phyloP scores from a whole-genome alignment of 2,888 invertebrate species.

The Cosmia pyralina region DNA sequence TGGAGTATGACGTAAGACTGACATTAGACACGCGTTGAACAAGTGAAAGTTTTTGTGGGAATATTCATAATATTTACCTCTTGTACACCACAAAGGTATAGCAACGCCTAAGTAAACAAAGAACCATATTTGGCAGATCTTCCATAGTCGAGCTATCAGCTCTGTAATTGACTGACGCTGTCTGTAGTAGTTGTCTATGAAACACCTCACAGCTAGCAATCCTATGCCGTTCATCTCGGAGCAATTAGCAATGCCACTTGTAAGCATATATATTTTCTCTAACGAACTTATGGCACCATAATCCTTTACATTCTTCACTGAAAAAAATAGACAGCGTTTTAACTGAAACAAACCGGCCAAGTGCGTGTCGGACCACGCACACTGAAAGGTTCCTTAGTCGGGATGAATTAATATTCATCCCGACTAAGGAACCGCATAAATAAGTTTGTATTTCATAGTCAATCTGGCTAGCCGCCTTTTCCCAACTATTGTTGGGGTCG shows the following conservation, averaged over 20 bases:
- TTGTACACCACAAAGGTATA: slow-evolving; percentile 82
- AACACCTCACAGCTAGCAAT: slow-evolving; percentile 66
- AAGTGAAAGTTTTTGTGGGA: no score
- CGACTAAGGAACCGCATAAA: no score
- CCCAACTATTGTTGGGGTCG: no score
- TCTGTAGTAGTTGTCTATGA: slow-evolving; percentile 62
- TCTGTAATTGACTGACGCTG: slow-evolving; percentile 52
- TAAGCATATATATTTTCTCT: slow-evolving; percentile 42
- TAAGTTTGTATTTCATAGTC: neutral
- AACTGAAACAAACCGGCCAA: neutral
- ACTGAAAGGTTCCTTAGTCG: neutral
- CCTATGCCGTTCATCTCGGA: slow-evolving; percentile 84
- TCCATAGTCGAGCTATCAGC: slow-evolving; percentile 67
- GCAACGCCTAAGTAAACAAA: slow-evolving; percentile 76
- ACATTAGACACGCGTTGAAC: no score
- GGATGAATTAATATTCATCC: no score
- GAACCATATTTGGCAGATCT: slow-evolving; percentile 75
- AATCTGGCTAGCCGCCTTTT: no score
- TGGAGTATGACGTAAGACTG: no score
- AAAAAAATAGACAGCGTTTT: neutral
- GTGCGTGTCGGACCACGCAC: neutral
- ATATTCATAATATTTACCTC: slow-evolving; percentile 69
- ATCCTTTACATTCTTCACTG: slow-evolving; percentile 15
- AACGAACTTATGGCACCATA: slow-evolving; percentile 43
- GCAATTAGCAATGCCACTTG: slow-evolving; percentile 51